Conservation (phyloP, 2,888 invertebrate genomes). For the Hypomecis atomaria region DNA sequence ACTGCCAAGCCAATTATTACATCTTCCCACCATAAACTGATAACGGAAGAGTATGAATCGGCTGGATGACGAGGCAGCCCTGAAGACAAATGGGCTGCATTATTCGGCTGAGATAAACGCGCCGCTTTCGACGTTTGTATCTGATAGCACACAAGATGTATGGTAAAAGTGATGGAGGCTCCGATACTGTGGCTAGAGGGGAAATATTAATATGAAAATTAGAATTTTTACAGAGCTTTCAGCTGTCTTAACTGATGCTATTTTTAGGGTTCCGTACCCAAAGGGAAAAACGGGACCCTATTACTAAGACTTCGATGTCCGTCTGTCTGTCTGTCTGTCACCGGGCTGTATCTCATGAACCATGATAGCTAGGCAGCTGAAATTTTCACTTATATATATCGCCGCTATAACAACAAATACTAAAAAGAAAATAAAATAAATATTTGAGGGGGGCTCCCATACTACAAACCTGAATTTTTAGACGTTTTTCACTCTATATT, state of each 20-base stretch:
- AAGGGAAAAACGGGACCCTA: no score
- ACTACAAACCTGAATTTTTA: no score
- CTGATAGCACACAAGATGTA: constrained; percentile 67
- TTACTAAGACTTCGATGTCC: no score
- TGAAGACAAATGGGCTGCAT: constrained; percentile 72
- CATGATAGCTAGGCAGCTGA: no score
- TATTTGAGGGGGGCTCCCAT: no score
- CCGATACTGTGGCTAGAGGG: constrained; percentile 5
- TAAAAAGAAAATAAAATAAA: no score
- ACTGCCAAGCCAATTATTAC: constrained; percentile 24
- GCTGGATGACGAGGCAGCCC: constrained; percentile 62
- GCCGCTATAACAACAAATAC: no score
- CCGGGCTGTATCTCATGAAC: no score
- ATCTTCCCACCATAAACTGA: constrained; percentile 50
- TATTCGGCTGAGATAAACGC: constrained; percentile 70
- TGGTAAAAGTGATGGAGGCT: constrained; percentile 42
- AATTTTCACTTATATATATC: no score
- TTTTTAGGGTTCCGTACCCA: no score
- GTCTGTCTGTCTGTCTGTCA: no score
- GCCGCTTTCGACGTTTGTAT: constrained; percentile 68
- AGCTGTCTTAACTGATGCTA: not conserved
- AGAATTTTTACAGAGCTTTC: not conserved
- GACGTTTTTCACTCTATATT: no score
- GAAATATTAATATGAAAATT: not conserved
- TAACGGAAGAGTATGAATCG: constrained; percentile 66